Conservation (phyloP, 2,113 vertebrate species). For the Ochotona princeps region DNA sequence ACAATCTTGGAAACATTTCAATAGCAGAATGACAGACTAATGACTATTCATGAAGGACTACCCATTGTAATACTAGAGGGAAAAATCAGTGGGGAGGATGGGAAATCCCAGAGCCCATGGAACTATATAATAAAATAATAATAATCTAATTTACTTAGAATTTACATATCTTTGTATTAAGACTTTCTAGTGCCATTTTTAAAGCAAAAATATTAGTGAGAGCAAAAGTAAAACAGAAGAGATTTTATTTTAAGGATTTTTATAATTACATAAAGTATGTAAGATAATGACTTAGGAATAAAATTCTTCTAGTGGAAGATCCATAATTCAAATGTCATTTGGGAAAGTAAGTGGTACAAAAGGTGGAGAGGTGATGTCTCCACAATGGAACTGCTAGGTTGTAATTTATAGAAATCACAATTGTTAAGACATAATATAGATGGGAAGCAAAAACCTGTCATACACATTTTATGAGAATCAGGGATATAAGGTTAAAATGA, state of each 20-base stretch:
- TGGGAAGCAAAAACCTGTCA: not conserved
- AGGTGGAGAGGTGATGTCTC: not conserved
- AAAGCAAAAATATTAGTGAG: not conserved
- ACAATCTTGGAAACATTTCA: too few species aligned
- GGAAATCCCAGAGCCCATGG: too few species aligned
- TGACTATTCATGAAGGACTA: too few species aligned
- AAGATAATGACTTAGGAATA: not conserved
- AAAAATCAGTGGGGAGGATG: too few species aligned
- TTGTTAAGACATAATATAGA: too few species aligned
- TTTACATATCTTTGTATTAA: constrained; percentile 21
- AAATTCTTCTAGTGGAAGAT: not conserved
- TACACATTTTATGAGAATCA: not conserved
- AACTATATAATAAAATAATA: too few species aligned
- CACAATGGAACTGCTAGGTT: not conserved
- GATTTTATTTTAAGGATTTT: constrained; percentile 35
- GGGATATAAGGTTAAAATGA: not conserved
- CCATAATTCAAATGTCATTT: not conserved
- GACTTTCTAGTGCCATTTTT: not conserved
- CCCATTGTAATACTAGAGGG: too few species aligned
- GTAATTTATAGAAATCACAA: too few species aligned
- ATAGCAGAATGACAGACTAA: too few species aligned
- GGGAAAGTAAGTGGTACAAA: not conserved
- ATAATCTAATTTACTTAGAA: constrained; percentile 1
- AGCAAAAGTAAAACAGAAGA: not conserved
- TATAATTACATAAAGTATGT: not conserved